A percentile compares a stretch with the other conserved stretches of the same genome.
Evolutionary conservation across 2,797 vertebrate species (phyloP).

Genomic region (Rousettus madagascariensis): DNA sequence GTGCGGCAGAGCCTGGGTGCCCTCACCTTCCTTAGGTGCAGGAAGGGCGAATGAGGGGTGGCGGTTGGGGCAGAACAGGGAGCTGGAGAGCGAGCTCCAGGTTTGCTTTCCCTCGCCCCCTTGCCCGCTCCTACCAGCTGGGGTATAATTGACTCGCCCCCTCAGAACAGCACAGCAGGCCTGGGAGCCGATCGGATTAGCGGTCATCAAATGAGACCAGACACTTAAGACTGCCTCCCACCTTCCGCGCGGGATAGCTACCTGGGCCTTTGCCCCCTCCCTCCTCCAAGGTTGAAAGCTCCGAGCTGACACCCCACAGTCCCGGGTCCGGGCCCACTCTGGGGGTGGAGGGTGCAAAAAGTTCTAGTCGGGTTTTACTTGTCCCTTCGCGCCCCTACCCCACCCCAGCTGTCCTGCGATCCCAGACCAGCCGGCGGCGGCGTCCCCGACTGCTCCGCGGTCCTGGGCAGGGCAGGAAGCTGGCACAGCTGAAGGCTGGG

Average conservation of each 20-base stretch:
- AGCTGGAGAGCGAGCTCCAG: not conserved
- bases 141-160: not conserved
- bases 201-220: slow-evolving; percentile 42
- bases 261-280: not conserved
- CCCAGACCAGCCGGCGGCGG: slow-evolving; percentile 67
- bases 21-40: slow-evolving; percentile 13
- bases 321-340: not conserved
- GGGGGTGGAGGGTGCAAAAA: not conserved
- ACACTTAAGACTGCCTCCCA: not conserved
- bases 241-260: not conserved
- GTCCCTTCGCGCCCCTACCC: not conserved
- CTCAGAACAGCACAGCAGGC: not conserved
- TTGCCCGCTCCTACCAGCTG: not conserved
- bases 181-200: slow-evolving; percentile 30
- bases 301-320: not conserved
- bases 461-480: slow-evolving; percentile 81
- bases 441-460: slow-evolving; percentile 72
- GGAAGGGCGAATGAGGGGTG: not conserved
- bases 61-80: not conserved
- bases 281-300: slow-evolving; percentile 16
- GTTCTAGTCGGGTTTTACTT: slow-evolving; percentile 57
- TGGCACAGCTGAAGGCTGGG: slow-evolving; percentile 78
- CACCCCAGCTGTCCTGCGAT: not conserved
- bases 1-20: not conserved
- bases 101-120: not conserved